Evolutionary conservation across 1,140 invertebrate species (phyloP).

Genomic region (Aphaenogaster floridana): DNA sequence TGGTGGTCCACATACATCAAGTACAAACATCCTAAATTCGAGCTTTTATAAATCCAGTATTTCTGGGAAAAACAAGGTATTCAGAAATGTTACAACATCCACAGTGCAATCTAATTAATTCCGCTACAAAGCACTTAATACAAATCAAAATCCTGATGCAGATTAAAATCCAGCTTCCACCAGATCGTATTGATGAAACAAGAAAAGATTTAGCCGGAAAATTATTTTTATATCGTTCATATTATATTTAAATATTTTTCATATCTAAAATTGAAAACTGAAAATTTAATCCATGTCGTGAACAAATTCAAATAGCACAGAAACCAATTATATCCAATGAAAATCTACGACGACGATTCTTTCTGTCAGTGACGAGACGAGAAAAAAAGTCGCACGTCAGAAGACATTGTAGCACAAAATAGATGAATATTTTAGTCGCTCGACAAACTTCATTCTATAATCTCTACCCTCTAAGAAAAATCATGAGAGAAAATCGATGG

Average conservation of each 20-base stretch:
- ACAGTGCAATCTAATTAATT: conserved; percentile 35
- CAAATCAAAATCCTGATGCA: conserved; percentile 4
- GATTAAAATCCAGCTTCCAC: conserved; percentile 3
- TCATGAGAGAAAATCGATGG: background rate
- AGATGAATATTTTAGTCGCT: background rate
- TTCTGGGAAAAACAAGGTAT: background rate
- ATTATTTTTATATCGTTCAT: background rate
- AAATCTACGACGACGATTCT: background rate
- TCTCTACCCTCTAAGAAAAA: conserved; percentile 44
- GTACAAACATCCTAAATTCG: background rate
- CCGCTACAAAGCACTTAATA: conserved; percentile 1
- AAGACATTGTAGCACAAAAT: conserved; percentile 7
- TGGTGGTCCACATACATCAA: background rate
- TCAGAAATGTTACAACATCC: background rate
- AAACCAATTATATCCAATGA: background rate
- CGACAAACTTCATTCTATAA: background rate
- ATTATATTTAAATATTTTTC: background rate
- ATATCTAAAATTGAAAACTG: background rate
- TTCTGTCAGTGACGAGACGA: background rate
- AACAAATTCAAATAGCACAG: background rate
- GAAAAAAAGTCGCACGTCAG: background rate
- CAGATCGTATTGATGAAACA: background rate
- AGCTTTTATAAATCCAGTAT: background rate
- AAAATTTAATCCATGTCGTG: background rate
- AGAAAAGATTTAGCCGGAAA: background rate